Evolutionary conservation across 2,797 vertebrate genomes (phyloP).

Genomic region (Eulemur coronatus): DNA sequence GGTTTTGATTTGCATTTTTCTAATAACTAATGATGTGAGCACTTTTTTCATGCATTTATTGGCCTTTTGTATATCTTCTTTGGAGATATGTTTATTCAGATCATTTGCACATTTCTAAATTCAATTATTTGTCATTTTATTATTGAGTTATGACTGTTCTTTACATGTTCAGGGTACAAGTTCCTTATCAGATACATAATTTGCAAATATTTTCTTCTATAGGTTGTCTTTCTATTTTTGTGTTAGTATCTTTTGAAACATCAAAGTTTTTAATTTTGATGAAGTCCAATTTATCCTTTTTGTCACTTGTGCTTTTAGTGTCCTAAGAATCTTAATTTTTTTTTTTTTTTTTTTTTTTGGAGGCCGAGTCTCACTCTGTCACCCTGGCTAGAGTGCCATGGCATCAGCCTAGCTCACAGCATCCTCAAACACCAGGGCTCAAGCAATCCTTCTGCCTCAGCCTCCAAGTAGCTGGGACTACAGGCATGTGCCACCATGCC

Average conservation of each 20-base stretch:
- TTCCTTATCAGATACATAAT: not conserved
- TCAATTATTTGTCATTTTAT: not conserved
- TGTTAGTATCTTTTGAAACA: not conserved
- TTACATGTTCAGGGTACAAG: not conserved
- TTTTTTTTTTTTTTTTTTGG: too few relatives aligned
- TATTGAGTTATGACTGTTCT: not conserved
- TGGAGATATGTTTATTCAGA: not conserved
- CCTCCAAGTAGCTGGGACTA: too few relatives aligned
- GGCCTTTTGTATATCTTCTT: not conserved
- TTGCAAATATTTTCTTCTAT: not conserved
- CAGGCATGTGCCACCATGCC: too few relatives aligned
- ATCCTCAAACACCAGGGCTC: too few relatives aligned
- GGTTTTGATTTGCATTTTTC: not conserved
- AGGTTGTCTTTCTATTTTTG: not conserved
- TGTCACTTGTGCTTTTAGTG: not conserved
- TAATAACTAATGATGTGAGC: not conserved
- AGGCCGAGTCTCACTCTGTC: too few relatives aligned
- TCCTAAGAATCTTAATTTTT: not conserved
- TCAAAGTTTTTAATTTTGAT: not conserved
- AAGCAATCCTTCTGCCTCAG: too few relatives aligned
- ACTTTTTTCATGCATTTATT: not conserved
- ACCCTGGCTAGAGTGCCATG: too few relatives aligned
- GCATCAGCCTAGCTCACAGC: too few relatives aligned
- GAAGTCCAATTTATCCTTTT: not conserved
- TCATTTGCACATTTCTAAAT: not conserved